Conservation (phyloP, 1,140 invertebrate species). For the Drosophila pruinosa region DNA sequence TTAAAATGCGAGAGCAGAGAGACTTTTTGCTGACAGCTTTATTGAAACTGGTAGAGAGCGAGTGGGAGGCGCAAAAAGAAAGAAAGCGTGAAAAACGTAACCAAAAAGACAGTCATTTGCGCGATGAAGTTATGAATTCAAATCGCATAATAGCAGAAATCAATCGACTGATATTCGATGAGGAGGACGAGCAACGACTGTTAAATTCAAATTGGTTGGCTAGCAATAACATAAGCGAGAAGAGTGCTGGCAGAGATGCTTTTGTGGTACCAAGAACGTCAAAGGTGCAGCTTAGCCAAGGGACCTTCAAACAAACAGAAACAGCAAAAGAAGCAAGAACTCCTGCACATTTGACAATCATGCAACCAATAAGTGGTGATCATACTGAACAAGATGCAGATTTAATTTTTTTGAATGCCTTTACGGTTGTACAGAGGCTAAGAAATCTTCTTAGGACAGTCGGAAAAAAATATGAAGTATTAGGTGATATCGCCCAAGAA, state of each 20-base stretch:
- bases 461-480: background rate
- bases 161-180: background rate
- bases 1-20: constrained; percentile 21
- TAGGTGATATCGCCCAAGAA: background rate
- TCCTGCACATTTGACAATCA: background rate
- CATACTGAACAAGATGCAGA: background rate
- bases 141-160: constrained; percentile 26
- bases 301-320: background rate
- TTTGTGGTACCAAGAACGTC: constrained; percentile 1
- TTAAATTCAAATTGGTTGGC: background rate
- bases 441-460: background rate
- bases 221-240: background rate
- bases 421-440: background rate
- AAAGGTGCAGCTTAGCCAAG: background rate
- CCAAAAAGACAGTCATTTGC: background rate
- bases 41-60: constrained; percentile 13
- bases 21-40: constrained; percentile 45
- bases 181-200: background rate
- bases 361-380: background rate
- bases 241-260: background rate
- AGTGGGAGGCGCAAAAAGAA: background rate
- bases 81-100: background rate
- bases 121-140: background rate
- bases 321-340: background rate
- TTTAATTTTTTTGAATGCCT: background rate